Conservation (phyloP, 2,888 invertebrate genomes). For the Philopedon plagiatum region DNA sequence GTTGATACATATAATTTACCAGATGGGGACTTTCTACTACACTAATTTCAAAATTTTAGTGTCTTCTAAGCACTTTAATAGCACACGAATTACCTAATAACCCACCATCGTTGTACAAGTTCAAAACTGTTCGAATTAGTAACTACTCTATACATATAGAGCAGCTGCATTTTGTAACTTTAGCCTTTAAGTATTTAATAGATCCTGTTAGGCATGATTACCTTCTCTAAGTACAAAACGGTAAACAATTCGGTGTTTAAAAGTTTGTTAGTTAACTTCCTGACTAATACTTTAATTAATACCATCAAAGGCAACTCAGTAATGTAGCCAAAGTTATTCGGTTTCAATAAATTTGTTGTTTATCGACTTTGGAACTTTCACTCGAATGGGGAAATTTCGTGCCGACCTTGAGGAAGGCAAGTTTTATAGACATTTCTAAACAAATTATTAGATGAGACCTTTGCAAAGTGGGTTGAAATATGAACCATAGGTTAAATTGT, state of each 20-base stretch:
- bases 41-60: background rate
- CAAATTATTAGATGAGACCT: background rate
- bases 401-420: background rate
- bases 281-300: slow-evolving; percentile 38
- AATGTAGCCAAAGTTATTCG: slow-evolving; percentile 8
- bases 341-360: slow-evolving; percentile 6
- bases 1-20: too few species aligned
- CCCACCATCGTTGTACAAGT: background rate
- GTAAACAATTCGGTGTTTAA: slow-evolving; percentile 33
- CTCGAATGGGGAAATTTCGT: background rate
- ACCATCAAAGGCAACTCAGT: slow-evolving; percentile 6
- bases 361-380: background rate
- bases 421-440: background rate
- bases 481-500: background rate
- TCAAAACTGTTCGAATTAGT: slow-evolving; percentile 35
- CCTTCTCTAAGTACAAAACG: slow-evolving; percentile 29
- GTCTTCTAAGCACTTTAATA: background rate
- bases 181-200: slow-evolving; percentile 40
- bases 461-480: background rate
- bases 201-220: slow-evolving; percentile 35
- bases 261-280: slow-evolving; percentile 38
- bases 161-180: slow-evolving; percentile 29
- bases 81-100: slow-evolving; percentile 20
- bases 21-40: too few species aligned
- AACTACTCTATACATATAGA: slow-evolving; percentile 14